phyloP scores from a whole-genome alignment of 2,797 vertebrate species.

The Choloepus didactylus region DNA sequence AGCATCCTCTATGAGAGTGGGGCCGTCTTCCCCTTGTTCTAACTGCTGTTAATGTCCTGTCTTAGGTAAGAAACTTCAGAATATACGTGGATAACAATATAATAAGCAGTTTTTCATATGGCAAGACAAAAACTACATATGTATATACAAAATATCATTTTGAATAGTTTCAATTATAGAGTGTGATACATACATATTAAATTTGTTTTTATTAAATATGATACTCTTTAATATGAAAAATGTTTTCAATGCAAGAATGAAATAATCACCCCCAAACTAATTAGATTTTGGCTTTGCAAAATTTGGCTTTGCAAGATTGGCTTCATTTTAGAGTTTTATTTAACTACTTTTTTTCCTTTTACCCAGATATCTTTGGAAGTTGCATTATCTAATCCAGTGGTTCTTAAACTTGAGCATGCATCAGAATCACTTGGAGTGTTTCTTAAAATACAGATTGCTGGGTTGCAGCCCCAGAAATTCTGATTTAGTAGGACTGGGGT shows the following conservation, averaged over 20 bases:
- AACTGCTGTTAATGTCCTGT: background rate
- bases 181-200: background rate
- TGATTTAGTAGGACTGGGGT: background rate
- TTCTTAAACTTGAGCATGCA: background rate
- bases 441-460: background rate
- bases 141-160: background rate
- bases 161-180: background rate
- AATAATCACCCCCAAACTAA: background rate
- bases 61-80: background rate
- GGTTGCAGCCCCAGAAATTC: background rate
- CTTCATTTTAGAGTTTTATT: conserved; percentile 22
- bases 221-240: background rate
- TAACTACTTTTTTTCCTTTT: background rate
- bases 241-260: background rate
- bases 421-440: background rate
- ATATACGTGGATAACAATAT: background rate
- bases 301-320: background rate
- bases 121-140: background rate
- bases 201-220: background rate
- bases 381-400: background rate
- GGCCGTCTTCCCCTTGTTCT: background rate
- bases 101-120: background rate
- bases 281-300: background rate
- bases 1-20: background rate
- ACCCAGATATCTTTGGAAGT: background rate